Base-by-base conservation (phyloP, 2,888 invertebrate genomes). In the Drosophila lutescens region DNA sequence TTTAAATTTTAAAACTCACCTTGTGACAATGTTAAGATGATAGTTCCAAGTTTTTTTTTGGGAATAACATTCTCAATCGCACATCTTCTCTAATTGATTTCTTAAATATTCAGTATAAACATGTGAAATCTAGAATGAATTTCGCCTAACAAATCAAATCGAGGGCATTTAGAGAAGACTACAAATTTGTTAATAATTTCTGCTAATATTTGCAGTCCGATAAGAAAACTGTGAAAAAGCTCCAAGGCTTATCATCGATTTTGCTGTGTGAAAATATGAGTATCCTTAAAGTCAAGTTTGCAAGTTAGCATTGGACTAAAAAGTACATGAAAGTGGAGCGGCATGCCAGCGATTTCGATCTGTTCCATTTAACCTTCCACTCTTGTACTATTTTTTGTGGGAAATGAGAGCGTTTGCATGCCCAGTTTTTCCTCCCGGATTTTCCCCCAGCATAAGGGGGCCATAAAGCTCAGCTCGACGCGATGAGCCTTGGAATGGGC, bases 401-500 rank as follows among this genome's bases (percentile, higher is more conserved):
- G 36, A 73, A 46, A 46, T 46, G 50, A 13, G 41, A 56, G 49
- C 49, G 54, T 44, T 70, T 54, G 70, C 73, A 74, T 71, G 71
- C 56, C 51, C 50, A 12, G 43, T 20, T 43, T 34, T 13, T 8
- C 49, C 9, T 15, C 17, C 5, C 32, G 0, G 49, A 34, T 13
- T 49, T 49, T 17, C 34, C 34, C 7, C 49, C 17, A 54, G 46
- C 41, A 36, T 20, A 47, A 41, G 47, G 36, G 15, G 46, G 56
- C 53, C 72, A 58, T 59, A 66, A 59, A 70, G n/a, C n/a, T n/a
- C n/a, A n/a, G n/a, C n/a, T n/a, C n/a, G n/a, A n/a, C n/a, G n/a
- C n/a, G n/a, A n/a, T n/a, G n/a, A n/a, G 58, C 80, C 72, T 83
- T 67, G 84, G 59, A 54, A 30, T 23, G 61, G 47, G 53, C 62